Evolutionary conservation across 2,113 vertebrate genomes (phyloP).

Genomic region (Podocnemis expansa): DNA sequence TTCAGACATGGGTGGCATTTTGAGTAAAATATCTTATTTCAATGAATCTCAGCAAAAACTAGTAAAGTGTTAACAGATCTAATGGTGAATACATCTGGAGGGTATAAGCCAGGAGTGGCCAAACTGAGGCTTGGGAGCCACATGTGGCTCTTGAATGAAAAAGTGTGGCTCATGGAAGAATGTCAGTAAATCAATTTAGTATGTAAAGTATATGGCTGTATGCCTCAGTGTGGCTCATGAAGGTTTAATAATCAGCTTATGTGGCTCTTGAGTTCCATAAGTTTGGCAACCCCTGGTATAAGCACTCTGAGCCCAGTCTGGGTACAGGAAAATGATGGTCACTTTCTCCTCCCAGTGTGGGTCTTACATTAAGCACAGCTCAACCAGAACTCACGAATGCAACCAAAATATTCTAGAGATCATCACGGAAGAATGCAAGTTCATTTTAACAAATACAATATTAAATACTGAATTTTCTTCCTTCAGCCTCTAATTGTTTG

Average conservation of each 20-base stretch:
- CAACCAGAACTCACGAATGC: neutral
- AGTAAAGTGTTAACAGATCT: neutral
- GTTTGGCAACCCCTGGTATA: too few relatives aligned
- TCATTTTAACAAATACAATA: neutral
- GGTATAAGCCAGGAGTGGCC: too few relatives aligned
- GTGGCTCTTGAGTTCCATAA: too few relatives aligned
- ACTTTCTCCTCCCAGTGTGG: neutral
- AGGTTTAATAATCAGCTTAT: too few relatives aligned
- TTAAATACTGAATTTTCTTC: neutral
- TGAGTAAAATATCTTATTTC: neutral
- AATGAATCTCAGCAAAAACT: neutral
- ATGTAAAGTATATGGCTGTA: too few relatives aligned
- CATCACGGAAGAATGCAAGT: neutral
- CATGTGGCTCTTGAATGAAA: too few relatives aligned
- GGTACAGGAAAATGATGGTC: neutral
- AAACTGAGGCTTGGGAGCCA: too few relatives aligned
- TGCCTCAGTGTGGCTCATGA: too few relatives aligned
- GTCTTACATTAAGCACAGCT: neutral
- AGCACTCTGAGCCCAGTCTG: neutral
- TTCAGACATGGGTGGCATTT: too few relatives aligned
- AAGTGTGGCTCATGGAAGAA: too few relatives aligned
- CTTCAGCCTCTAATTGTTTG: neutral
- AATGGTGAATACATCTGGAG: neutral
- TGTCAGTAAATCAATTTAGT: too few relatives aligned
- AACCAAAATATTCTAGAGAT: neutral